phyloP scores from a whole-genome alignment of 2,888 invertebrate genomes.

The Scaptomyza parva region DNA sequence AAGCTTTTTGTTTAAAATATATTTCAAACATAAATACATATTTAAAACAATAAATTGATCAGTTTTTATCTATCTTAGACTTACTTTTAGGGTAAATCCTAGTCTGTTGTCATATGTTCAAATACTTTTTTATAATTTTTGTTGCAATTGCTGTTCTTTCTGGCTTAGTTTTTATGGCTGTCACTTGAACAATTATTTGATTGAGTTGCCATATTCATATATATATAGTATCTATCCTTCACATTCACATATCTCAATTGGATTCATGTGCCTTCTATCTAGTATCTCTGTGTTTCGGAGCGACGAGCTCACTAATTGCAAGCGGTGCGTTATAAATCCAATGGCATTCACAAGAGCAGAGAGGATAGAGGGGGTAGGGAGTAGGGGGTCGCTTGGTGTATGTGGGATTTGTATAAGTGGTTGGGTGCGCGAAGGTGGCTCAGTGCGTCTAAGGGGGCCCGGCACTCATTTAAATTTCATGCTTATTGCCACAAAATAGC shows the following conservation, averaged over 20 bases:
- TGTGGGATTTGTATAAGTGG: conserved; percentile 17
- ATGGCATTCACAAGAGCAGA: conserved; percentile 53
- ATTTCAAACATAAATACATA: neutral
- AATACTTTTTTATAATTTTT: conserved; percentile 9
- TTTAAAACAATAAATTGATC: neutral
- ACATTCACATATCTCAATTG: conserved; percentile 21
- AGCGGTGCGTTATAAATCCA: conserved; percentile 62
- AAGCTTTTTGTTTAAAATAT: neutral
- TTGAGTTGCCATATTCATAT: conserved; percentile 43
- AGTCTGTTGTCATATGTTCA: neutral
- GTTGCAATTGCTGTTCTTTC: conserved; percentile 15
- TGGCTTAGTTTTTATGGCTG: conserved; percentile 34
- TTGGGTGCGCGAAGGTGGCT: conserved; percentile 15
- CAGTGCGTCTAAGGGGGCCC: conserved; percentile 10
- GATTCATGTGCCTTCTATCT: conserved; percentile 17
- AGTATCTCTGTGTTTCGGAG: conserved; percentile 22
- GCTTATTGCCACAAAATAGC: conserved; percentile 79
- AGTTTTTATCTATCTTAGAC: neutral
- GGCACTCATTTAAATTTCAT: conserved; percentile 77
- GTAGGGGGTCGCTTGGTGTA: neutral
- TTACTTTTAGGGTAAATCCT: neutral
- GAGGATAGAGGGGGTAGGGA: conserved; percentile 25
- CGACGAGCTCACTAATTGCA: conserved; percentile 67
- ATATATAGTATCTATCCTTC: conserved; percentile 2
- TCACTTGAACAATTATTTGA: conserved; percentile 58